These are phyloP conservation scores for Gymnocephalus cernua DNA, from an alignment of 2,113 vertebrate genomes.

Conservation along the genomic window DNA sequence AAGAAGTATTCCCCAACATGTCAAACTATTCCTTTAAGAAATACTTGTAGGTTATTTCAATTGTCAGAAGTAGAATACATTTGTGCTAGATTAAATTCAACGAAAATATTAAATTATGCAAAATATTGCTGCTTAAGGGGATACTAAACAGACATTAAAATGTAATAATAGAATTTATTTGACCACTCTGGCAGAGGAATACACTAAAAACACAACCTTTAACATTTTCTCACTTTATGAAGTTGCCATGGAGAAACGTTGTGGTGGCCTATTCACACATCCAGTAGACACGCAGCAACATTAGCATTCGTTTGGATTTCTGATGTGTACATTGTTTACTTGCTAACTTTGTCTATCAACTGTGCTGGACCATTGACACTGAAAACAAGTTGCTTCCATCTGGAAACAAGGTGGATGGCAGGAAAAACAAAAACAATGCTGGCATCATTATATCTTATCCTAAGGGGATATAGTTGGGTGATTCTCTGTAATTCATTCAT, in stretches of 20 bases:
- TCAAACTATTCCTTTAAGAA: background rate
- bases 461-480: background rate
- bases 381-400: background rate
- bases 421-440: slow-evolving; percentile 7
- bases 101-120: background rate
- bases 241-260: background rate
- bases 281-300: background rate
- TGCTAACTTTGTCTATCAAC: background rate
- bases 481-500: background rate
- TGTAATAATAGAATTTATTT: background rate
- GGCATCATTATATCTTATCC: too few relatives aligned
- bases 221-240: background rate
- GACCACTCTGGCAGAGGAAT: too few relatives aligned
- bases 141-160: background rate
- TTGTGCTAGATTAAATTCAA: background rate
- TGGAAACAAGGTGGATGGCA: background rate
- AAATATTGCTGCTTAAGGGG: background rate
- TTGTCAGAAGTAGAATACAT: background rate
- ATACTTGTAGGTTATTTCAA: background rate
- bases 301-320: background rate
- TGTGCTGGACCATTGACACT: too few relatives aligned
- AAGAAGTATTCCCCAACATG: background rate
- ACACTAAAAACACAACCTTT: background rate
- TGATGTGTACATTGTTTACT: background rate
- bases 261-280: background rate